These are phyloP conservation scores for Cataglyphis rosenhaueri DNA, from an alignment of 2,888 invertebrate genomes.

Conservation along the genomic window DNA sequence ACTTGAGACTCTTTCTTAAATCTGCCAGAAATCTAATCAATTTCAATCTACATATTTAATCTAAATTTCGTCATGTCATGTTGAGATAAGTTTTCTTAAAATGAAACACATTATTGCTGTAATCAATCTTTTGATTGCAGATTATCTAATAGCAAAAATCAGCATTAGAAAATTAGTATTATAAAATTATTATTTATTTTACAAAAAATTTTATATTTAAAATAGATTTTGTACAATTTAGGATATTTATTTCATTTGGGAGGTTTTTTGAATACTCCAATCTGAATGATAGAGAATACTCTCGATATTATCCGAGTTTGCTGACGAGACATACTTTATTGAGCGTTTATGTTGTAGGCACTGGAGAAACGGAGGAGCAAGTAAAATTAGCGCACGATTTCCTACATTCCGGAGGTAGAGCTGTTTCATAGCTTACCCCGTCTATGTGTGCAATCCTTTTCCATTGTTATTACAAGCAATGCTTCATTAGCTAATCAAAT, in stretches of 20 bases:
- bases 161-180: not conserved
- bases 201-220: not conserved
- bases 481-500: not conserved
- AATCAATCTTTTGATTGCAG: not conserved
- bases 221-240: not conserved
- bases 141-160: not conserved
- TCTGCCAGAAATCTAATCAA: not conserved
- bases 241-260: not conserved
- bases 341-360: slow-evolving; percentile 87
- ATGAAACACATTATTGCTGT: not conserved
- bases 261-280: not conserved
- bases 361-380: slow-evolving; percentile 93
- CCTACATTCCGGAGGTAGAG: slow-evolving; percentile 92
- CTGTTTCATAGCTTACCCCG: slow-evolving; percentile 66
- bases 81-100: slow-evolving; percentile 7
- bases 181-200: not conserved
- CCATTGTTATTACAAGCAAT: slow-evolving; percentile 6
- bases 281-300: not conserved
- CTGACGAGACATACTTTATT: slow-evolving; percentile 37
- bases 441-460: slow-evolving; percentile 10
- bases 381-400: slow-evolving; percentile 94
- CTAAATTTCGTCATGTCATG: not conserved
- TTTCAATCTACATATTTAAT: not conserved
- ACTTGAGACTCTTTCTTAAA: not conserved
- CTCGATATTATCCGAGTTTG: not conserved